These are phyloP conservation scores for Amphipyra tragopoginis DNA, from an alignment of 2,888 invertebrate species.

Conservation along the genomic window DNA sequence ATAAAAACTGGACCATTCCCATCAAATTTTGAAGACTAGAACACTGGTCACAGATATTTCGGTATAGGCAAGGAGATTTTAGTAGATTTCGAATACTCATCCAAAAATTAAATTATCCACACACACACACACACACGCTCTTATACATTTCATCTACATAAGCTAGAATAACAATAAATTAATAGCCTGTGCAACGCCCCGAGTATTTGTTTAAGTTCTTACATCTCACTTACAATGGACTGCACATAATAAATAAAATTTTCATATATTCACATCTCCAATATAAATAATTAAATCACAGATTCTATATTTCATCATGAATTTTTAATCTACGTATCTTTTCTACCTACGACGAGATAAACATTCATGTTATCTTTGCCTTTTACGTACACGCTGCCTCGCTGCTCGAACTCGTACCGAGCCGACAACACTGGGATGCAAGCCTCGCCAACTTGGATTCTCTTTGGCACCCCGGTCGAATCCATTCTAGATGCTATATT, in stretches of 20 bases:
- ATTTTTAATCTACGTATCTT: conserved; percentile 73
- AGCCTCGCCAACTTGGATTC: conserved; percentile 95
- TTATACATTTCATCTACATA: conserved; percentile 64
- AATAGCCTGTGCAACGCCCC: conserved; percentile 73
- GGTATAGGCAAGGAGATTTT: conserved; percentile 83
- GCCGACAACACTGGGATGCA: conserved; percentile 92
- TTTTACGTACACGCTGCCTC: conserved; percentile 98
- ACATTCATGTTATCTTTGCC: conserved; percentile 99
- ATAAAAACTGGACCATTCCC: conserved; percentile 71
- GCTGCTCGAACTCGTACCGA: conserved; percentile 96
- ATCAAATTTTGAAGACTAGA: conserved; percentile 82
- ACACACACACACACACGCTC: conserved; percentile 62
- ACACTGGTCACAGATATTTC: conserved; percentile 83
- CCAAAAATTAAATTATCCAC: conserved; percentile 61
- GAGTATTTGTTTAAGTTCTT: conserved; percentile 82
- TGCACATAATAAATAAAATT: conserved; percentile 73
- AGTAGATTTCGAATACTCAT: conserved; percentile 64
- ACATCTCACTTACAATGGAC: conserved; percentile 64
- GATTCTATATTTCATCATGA: conserved; percentile 81
- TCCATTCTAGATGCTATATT: conserved; percentile 99
- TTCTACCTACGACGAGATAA: conserved; percentile 92
- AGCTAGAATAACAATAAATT: conserved; percentile 77
- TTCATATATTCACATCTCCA: conserved; percentile 66
- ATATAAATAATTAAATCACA: conserved; percentile 86
- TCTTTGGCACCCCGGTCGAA: conserved; percentile 96